A percentile compares a stretch with the other conserved stretches of the same genome.
phyloP scores from a whole-genome alignment of 2,888 invertebrate genomes.

The Cheilosia variabilis region DNA sequence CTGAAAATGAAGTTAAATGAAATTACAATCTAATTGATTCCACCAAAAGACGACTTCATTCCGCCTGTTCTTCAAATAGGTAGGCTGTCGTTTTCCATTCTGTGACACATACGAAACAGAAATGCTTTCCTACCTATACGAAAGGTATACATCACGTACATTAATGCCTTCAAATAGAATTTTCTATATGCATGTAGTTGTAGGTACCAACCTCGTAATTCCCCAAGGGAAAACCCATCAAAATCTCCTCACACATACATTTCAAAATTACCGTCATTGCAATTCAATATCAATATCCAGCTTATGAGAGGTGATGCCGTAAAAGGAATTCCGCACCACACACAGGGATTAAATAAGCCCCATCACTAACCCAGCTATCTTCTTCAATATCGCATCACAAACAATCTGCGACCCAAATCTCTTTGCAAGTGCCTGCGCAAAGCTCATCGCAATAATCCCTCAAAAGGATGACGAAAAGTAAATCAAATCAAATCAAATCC shows the following conservation, averaged over 20 bases:
- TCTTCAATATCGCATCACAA: background rate
- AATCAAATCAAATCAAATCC: slow-evolving; percentile 35
- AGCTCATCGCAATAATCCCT: slow-evolving; percentile 16
- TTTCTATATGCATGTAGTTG: too few relatives aligned
- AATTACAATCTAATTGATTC: too few relatives aligned
- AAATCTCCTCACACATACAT: background rate
- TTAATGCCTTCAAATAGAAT: too few relatives aligned
- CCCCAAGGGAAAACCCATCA: background rate
- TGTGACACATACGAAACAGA: too few relatives aligned
- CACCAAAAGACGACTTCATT: too few relatives aligned
- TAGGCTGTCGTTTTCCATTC: too few relatives aligned
- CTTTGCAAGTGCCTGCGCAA: slow-evolving; percentile 8
- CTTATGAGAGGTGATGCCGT: background rate
- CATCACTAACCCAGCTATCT: background rate
- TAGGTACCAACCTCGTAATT: background rate
- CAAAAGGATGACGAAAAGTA: slow-evolving; percentile 24
- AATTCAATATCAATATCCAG: slow-evolving; percentile 29
- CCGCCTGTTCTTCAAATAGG: too few relatives aligned
- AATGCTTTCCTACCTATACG: too few relatives aligned
- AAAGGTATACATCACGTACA: too few relatives aligned
- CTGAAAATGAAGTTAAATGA: too few relatives aligned
- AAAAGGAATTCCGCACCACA: background rate
- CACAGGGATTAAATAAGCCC: background rate
- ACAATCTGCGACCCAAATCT: slow-evolving; percentile 5
- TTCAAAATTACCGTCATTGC: background rate